phyloP scores from a whole-genome alignment of 2,888 invertebrate species.

The Crioceris asparagi region DNA sequence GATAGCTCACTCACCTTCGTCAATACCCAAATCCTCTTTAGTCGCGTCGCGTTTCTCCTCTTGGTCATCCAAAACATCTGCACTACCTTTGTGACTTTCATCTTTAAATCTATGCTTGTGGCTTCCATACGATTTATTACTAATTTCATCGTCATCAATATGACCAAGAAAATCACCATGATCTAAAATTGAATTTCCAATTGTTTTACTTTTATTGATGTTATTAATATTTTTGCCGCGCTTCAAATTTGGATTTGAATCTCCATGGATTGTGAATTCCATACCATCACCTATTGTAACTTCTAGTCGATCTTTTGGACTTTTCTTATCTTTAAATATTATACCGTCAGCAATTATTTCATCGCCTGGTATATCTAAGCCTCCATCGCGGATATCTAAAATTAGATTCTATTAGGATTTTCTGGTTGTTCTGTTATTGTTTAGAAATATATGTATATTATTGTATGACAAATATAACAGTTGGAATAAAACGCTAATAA shows the following conservation, averaged over 20 bases:
- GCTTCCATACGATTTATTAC: slow-evolving; percentile 87
- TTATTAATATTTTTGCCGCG: slow-evolving; percentile 58
- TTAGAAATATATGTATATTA: background rate
- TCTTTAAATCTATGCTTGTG: slow-evolving; percentile 85
- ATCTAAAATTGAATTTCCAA: slow-evolving; percentile 61
- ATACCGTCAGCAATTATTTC: slow-evolving; percentile 75
- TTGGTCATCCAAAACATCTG: slow-evolving; percentile 68
- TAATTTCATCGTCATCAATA: slow-evolving; percentile 63
- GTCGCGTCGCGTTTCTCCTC: slow-evolving; percentile 84
- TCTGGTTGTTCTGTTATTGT: background rate
- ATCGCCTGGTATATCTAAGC: slow-evolving; percentile 40
- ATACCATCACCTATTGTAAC: slow-evolving; percentile 87
- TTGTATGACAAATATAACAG: slow-evolving; percentile 16
- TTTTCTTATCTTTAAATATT: slow-evolving; percentile 77
- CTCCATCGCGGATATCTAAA: slow-evolving; percentile 50
- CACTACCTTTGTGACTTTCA: slow-evolving; percentile 84
- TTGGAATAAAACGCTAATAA: slow-evolving; percentile 24
- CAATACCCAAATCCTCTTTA: slow-evolving; percentile 80
- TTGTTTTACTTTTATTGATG: slow-evolving; percentile 60
- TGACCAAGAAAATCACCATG: slow-evolving; percentile 36
- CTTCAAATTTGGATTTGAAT: slow-evolving; percentile 70
- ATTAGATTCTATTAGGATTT: slow-evolving; percentile 13
- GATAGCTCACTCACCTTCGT: slow-evolving; percentile 50
- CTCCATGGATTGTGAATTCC: slow-evolving; percentile 90
- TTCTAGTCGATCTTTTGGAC: slow-evolving; percentile 76